A percentile compares a stretch with the other conserved stretches of the same genome.
Conservation (phyloP, 2,888 invertebrate species). For the Tupiocoris notatus region DNA sequence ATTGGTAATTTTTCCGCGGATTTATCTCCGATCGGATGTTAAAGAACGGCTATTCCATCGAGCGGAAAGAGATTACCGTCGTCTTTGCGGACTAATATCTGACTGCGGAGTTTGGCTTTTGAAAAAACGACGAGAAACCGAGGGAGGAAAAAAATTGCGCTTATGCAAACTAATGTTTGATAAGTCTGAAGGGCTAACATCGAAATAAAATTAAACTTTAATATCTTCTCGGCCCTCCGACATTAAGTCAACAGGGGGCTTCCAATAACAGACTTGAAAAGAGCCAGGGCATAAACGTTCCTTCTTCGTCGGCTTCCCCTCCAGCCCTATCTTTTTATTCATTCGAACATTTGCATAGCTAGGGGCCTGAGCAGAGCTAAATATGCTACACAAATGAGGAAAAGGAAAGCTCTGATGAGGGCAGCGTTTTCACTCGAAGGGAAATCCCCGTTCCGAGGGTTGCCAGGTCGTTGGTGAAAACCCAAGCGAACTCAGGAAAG, state of each 20-base stretch:
- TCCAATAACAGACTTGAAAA: conserved; percentile 18
- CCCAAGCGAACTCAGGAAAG: background rate
- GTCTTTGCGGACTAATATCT: background rate
- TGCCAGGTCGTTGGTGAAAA: background rate
- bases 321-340: conserved; percentile 1
- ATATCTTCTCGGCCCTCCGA: conserved; percentile 21
- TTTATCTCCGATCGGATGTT: background rate
- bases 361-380: conserved; percentile 23
- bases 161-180: conserved; percentile 40
- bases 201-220: conserved; percentile 39
- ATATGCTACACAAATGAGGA: conserved; percentile 40
- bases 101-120: background rate
- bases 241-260: conserved; percentile 30
- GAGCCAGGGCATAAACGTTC: background rate
- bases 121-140: background rate
- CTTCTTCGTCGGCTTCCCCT: background rate
- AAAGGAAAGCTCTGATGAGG: conserved; percentile 1
- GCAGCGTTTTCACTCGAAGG: background rate
- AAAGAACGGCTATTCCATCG: background rate
- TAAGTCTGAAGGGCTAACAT: conserved; percentile 28
- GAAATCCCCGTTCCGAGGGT: background rate
- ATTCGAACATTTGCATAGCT: conserved; percentile 34
- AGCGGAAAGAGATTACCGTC: background rate
- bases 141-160: conserved; percentile 17
- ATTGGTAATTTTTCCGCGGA: background rate